Base-by-base conservation (phyloP, 2,888 invertebrate species). In the Ophion ventricosus region DNA sequence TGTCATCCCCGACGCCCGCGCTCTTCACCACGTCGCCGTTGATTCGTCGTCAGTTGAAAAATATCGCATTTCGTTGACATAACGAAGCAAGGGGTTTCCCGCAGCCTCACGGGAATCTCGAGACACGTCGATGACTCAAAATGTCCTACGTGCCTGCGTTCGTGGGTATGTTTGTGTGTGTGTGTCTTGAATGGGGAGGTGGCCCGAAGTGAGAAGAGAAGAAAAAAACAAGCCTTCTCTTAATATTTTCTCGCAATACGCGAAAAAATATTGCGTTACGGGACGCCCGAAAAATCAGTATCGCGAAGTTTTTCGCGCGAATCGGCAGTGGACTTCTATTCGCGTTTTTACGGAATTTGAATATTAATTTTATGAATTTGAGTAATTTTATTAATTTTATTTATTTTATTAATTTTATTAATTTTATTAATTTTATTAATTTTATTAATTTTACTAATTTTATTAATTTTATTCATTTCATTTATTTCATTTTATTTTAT, bases 11-110 rank as follows among this genome's bases (percentile, higher is more conserved):
- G 43, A 25, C 35, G 10, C 64, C 57, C n/a, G 4, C 61, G 35
- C 23, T 20, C 70, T 69, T 61, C 43, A 11, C 61, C 61, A 59
- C 72, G 73, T 80, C 77, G 40, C 73, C 77, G 66, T 77, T 77
- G 80, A 84, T 80, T 80, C 77, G 73, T 64, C 83, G 73, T 80
- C 73, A 73, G 76, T 80, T 77, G 83, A 84, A 84, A 84, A 84
- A 80, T 84, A 77, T 84, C 73, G 72, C 73, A 57, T 84, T 72
- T 77, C 72, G 40, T 20, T 63, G 56, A 73, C 77, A 54, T 66
- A 67, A 80, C 49, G 17, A 72, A 76, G 56, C 66, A 35, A 23
- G 26, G 2, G 29, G 17, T 61, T 14, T 40, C 67, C 20, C 25
- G 8, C 17, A 67, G 43, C 49, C 14, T 17, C 49, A 17, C 17